Conservation (phyloP, 2,797 vertebrate species). For the Brachyalestes nurse region DNA sequence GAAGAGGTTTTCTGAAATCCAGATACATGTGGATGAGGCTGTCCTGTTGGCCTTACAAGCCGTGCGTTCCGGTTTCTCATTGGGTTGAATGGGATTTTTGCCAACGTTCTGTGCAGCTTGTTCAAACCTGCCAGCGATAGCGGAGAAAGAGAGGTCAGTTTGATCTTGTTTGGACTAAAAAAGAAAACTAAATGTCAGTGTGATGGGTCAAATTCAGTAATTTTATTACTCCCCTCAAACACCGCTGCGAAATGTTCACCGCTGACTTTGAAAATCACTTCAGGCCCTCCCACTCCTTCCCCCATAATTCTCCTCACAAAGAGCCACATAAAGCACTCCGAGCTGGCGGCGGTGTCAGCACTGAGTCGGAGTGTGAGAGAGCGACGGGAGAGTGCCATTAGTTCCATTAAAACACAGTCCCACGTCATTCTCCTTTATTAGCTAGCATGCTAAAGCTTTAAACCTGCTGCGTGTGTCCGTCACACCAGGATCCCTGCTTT, state of each 20-base stretch:
- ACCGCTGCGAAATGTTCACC: not conserved
- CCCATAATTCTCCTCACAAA: conserved; percentile 24
- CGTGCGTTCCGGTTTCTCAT: too few species aligned
- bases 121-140: not conserved
- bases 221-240: not conserved
- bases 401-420: conserved; percentile 29
- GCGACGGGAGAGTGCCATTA: conserved; percentile 35
- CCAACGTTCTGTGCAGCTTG: not conserved
- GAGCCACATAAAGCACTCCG: conserved; percentile 16
- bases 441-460: not conserved
- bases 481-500: not conserved
- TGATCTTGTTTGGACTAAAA: not conserved
- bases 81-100: too few species aligned
- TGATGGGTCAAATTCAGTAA: not conserved
- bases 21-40: too few species aligned
- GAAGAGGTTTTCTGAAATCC: too few species aligned
- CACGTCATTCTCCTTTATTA: conserved; percentile 14
- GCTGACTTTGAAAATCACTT: not conserved
- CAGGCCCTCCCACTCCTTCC: not conserved
- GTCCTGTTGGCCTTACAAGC: too few species aligned
- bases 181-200: not conserved
- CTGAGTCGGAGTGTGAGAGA: not conserved
- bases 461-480: conserved; percentile 19
- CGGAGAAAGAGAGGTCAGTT: not conserved
- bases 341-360: conserved; percentile 6